phyloP scores from a whole-genome alignment of 2,797 vertebrate species.

The Microtus agrestis region DNA sequence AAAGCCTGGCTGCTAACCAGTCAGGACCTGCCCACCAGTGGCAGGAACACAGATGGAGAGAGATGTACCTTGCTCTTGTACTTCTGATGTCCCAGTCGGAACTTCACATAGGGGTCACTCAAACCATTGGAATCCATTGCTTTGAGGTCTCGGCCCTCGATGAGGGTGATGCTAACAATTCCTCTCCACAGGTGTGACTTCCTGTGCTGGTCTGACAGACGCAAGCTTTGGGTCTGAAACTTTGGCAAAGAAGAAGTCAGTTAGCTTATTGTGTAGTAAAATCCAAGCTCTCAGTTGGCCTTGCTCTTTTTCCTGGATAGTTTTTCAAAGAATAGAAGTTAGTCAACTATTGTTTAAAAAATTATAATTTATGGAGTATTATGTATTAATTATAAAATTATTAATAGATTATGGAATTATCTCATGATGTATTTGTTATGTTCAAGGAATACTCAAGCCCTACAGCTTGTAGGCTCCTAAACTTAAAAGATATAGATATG shows the following conservation, averaged over 20 bases:
- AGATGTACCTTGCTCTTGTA: conserved; percentile 97
- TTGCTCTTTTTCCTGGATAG: neutral
- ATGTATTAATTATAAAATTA: conserved; percentile 28
- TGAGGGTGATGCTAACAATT: conserved; percentile 96
- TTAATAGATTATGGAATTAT: neutral
- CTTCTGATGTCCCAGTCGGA: conserved; percentile 96
- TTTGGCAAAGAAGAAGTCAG: conserved; percentile 70
- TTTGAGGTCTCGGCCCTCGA: conserved; percentile 94
- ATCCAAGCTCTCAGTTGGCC: neutral
- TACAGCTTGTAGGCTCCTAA: neutral
- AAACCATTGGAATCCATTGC: conserved; percentile 96
- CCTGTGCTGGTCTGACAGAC: conserved; percentile 95
- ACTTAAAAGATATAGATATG: neutral
- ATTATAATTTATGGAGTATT: conserved; percentile 19
- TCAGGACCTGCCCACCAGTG: neutral
- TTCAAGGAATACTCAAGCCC: conserved; percentile 4
- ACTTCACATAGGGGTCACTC: conserved; percentile 98
- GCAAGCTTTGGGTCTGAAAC: conserved; percentile 95
- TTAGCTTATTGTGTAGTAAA: conserved; percentile 68
- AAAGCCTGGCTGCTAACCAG: neutral
- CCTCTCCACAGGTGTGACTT: conserved; percentile 98
- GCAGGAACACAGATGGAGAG: neutral
- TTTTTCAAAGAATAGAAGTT: conserved; percentile 33
- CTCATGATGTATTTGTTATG: neutral
- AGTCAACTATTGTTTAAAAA: neutral